Evolutionary conservation across 2,113 vertebrate genomes (phyloP), one percentile per base, ranked within the genome.

Genomic region (Strix uralensis): DNA sequence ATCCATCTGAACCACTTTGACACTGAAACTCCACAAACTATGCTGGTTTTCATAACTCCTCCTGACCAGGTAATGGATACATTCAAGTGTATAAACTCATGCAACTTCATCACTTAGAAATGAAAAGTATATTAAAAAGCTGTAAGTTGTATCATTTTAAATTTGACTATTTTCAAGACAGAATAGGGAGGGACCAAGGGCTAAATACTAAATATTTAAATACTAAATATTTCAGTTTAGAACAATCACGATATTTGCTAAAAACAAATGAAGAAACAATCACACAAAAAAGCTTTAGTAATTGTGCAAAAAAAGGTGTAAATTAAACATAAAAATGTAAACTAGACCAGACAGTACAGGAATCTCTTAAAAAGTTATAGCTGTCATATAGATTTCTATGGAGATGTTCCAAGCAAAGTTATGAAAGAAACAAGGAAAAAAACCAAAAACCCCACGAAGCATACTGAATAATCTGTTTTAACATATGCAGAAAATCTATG

Each of bases 51-150:
- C 29, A 38, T 36, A 77, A 2, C 30, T 71, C 40, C 21, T 62
- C 40, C 21, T 62, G 30, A 71, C 63, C 23, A 93, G 85, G 16
- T 18, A 81, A 40, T 84, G 15, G 8, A 23, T 59, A 75, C 9
- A 42, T 32, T 71, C 30, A 34, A 59, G 61, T 34, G 19, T 34
- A 88, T 44, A 90, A 88, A 92, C 12, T 70, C 13, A 61, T 7
- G 10, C 19, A 36, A 67, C 4, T 15, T 85, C 5, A 2, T 25
- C 0, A 74, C 71, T 93, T 51, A 78, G 42, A 91, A 78, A 81
- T 36, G 0, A 84, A 78, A 89, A 78, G 36, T 0, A 42, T 5
- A 16, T 22, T 23, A 16, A 23, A 29, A 19, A 40, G 22, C 7
- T 47, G 20, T 47, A 70, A 69, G 4, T 27, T 38, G 8, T 20